A percentile compares a stretch with the other conserved stretches of the same genome.
phyloP scores from a whole-genome alignment of 2,113 vertebrate species.

The Platysternon megacephalum region DNA sequence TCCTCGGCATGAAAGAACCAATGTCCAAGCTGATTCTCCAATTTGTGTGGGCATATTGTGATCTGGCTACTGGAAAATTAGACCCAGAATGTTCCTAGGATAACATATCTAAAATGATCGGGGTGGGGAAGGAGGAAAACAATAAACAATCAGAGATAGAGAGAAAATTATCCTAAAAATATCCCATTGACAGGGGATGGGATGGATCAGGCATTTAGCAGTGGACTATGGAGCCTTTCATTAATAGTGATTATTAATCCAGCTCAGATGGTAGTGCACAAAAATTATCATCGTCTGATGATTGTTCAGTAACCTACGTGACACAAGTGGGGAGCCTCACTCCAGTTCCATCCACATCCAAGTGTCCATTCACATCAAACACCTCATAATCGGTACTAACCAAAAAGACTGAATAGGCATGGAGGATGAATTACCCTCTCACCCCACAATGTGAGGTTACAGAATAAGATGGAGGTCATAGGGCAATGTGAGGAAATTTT shows the following conservation, averaged over 20 bases:
- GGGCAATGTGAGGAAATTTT: neutral
- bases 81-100: neutral
- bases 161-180: neutral
- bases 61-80: neutral
- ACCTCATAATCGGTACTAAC: neutral
- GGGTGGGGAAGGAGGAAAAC: neutral
- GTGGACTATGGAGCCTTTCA: neutral
- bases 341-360: slow-evolving; percentile 8
- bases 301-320: neutral
- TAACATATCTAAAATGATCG: neutral
- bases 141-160: neutral
- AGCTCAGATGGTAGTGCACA: neutral
- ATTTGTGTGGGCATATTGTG: neutral
- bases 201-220: neutral
- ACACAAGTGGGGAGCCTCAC: neutral
- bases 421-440: neutral
- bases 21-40: neutral
- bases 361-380: slow-evolving; percentile 44
- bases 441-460: neutral
- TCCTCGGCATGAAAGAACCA: neutral
- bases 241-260: neutral
- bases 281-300: neutral
- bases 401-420: neutral
- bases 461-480: neutral
- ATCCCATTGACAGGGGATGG: neutral